Percentiles rank a stretch among this genome's conserved stretches.
phyloP scores from a whole-genome alignment of 1,140 invertebrate genomes.

The Lycorma delicatula region DNA sequence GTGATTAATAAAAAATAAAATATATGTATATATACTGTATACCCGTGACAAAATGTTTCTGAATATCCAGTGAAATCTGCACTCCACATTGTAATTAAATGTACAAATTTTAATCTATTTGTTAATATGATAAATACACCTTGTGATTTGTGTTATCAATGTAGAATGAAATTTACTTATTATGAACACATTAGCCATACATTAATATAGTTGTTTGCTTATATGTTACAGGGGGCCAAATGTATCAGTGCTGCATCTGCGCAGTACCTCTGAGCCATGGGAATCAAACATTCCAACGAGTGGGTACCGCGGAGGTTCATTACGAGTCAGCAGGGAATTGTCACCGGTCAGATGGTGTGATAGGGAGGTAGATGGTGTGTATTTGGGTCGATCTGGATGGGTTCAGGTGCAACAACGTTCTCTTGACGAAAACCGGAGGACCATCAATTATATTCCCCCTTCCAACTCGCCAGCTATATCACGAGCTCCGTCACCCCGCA shows the following conservation, averaged over 20 bases:
- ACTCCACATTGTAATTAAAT: too few relatives aligned
- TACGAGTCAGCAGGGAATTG: conserved; percentile 42
- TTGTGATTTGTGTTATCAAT: too few relatives aligned
- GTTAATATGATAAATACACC: too few relatives aligned
- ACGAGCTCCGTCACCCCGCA: too few relatives aligned
- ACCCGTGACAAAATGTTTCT: too few relatives aligned
- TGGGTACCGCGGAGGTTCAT: conserved; percentile 14
- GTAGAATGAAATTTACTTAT: too few relatives aligned
- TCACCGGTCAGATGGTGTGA: conserved; percentile 53
- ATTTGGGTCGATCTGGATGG: conserved; percentile 47
- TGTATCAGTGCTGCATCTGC: conserved; percentile 46
- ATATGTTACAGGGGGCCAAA: conserved; percentile 45
- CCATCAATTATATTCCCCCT: conserved; percentile 6
- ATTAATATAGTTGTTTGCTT: conserved; percentile 9
- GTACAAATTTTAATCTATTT: too few relatives aligned
- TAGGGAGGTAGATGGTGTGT: conserved; percentile 48
- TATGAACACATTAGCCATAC: too few relatives aligned
- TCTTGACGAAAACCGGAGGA: conserved; percentile 43
- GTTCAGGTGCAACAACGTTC: conserved; percentile 50
- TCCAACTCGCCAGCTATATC: background rate
- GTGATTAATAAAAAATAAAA: too few relatives aligned
- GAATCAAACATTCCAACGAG: conserved; percentile 34
- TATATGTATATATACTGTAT: too few relatives aligned
- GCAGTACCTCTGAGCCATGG: conserved; percentile 47
- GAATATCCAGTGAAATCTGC: too few relatives aligned